A percentile compares a stretch with the other conserved stretches of the same genome.
These are phyloP conservation scores for Pituophis catenifer DNA, from an alignment of 2,113 vertebrate species.

Conservation along the genomic window DNA sequence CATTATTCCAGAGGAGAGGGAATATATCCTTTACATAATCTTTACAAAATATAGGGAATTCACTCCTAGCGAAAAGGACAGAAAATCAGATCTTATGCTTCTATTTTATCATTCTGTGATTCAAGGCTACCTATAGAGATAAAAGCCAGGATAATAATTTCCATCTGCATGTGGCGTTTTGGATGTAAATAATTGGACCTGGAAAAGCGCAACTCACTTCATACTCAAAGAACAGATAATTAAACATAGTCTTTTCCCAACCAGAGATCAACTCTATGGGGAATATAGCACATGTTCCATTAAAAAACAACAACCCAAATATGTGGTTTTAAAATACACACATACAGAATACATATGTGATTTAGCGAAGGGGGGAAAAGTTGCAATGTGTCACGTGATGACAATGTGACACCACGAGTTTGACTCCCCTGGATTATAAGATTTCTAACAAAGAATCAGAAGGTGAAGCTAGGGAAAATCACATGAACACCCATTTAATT, in stretches of 20 bases:
- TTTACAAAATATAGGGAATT: neutral
- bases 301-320: neutral
- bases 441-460: too few species aligned
- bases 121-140: neutral
- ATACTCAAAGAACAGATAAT: neutral
- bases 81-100: too few species aligned
- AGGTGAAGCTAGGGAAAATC: too few species aligned
- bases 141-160: neutral
- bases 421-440: too few species aligned
- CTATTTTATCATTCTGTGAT: neutral
- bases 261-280: too few species aligned
- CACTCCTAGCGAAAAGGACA: neutral
- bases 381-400: too few species aligned
- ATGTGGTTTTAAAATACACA: neutral
- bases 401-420: too few species aligned
- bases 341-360: neutral
- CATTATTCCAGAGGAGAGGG: neutral
- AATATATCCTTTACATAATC: neutral
- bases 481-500: too few species aligned
- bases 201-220: neutral
- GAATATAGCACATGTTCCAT: neutral
- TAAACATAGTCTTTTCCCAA: neutral
- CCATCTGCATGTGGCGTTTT: neutral
- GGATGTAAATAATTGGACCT: neutral
- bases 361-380: too few species aligned